Evolutionary conservation across 2,888 invertebrate species (phyloP), one percentile per base, ranked within the genome.

Genomic region (Leucophenga maculata): DNA sequence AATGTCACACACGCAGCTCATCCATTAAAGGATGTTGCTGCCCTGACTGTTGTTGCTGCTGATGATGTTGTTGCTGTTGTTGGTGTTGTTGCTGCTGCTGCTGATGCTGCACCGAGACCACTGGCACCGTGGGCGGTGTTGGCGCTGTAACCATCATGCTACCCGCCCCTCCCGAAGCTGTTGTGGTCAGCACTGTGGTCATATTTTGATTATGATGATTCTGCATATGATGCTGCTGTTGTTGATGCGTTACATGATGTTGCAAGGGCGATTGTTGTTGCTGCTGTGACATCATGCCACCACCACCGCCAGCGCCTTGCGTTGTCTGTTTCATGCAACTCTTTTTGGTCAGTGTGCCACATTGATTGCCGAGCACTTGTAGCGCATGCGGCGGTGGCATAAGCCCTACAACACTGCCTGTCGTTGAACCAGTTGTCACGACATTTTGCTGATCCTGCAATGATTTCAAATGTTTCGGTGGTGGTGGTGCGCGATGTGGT

Each of bases 1-100:
- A 89, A 86, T 92, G 94, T 95, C 95, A 95, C 93, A 95, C 95
- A 72, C 95, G 90, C 89, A 95, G 85, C 89, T 95, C 95, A 89
- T 95, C 95, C 94, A 95, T 94, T 76, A 86, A 72, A 18, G 86
- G 77, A 92, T 89, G 84, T 87, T 89, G 88, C 87, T 90, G 88
- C 86, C 89, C 75, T 69, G 83, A 77, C 84, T 87, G 86, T 72
- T 88, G 87, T 73, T 82, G 81, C 9, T 80, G 78, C 55, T 85
- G 79, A 14, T 83, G 79, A 22, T 80, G 79, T 66, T 81, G 84
- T 70, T 82, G 85, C 70, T 77, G 82, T 57, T 70, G 52, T 39
- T 84, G 82, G 68, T 81, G 85, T 73, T 83, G 85, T 75, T 39
- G 52, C 72, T 73, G 72, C 57, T 50, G 65, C n/a, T 59, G 57